Evolutionary conservation across 2,888 invertebrate species (phyloP).

Genomic region (Drosophila histrio): DNA sequence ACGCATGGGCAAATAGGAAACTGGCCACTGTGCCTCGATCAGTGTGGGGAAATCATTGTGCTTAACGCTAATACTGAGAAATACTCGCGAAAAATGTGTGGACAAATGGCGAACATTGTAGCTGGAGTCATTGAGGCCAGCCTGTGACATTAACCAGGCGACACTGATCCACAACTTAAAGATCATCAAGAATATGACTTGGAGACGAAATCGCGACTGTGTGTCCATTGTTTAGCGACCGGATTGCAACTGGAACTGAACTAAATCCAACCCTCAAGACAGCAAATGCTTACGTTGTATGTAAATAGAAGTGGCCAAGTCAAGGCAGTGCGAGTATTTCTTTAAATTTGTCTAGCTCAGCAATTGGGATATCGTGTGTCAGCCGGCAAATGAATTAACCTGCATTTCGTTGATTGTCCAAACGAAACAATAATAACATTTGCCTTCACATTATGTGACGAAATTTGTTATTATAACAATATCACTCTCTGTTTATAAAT

Average conservation of each 20-base stretch:
- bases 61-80: slow-evolving; percentile 74
- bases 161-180: slow-evolving; percentile 6
- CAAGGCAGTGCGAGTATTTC: slow-evolving; percentile 37
- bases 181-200: slow-evolving; percentile 8
- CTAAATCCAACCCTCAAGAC: slow-evolving; percentile 10
- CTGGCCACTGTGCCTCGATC: slow-evolving; percentile 81
- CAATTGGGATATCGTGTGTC: slow-evolving; percentile 52
- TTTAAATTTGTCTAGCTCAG: slow-evolving; percentile 56
- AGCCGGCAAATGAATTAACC: slow-evolving; percentile 22
- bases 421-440: not conserved
- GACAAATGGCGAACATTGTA: slow-evolving; percentile 80
- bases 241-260: slow-evolving; percentile 33
- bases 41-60: slow-evolving; percentile 73
- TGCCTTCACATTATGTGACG: slow-evolving; percentile 8
- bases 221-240: slow-evolving; percentile 39
- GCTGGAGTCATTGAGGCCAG: slow-evolving; percentile 78
- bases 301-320: slow-evolving; percentile 37
- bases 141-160: slow-evolving; percentile 72
- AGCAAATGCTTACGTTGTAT: slow-evolving; percentile 52
- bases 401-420: slow-evolving; percentile 18
- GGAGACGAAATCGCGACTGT: slow-evolving; percentile 29
- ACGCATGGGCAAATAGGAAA: slow-evolving; percentile 69
- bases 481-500: not conserved
- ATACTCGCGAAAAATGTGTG: slow-evolving; percentile 79
- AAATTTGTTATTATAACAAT: not conserved